Base-by-base conservation (phyloP, 2,797 vertebrate genomes). In the Eupleurogrammus muticus region DNA sequence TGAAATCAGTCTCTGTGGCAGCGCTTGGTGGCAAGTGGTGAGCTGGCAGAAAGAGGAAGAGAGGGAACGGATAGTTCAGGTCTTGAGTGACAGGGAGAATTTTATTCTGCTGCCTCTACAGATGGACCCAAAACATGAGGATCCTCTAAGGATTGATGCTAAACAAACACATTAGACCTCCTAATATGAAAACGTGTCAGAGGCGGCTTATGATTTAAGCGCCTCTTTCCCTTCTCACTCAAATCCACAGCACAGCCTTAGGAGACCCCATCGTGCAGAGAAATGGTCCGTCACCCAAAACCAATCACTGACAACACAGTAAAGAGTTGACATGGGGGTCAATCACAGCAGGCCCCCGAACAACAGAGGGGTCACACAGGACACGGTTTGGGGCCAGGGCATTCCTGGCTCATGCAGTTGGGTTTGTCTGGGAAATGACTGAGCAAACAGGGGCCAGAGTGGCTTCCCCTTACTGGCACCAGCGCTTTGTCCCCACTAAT, bases 381-480 rank as follows among this genome's bases (percentile, higher is more conserved):
- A 87, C 90, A 89, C 70, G 5, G 52, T 49, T 70, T 82, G 79
- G 75, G 84, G 80, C 84, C 77, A 70, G 42, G 75, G 80, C 83
- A 87, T 89, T 92, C 86, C 77, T 74, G 82, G 66, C 77, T 89
- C 83, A 90, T 76, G 75, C 70, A 77, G 82, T 74, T 86, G 84
- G 77, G 77, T 85, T 87, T 86, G 90, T 90, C 86, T 91, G 92
- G 89, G 92, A 91, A 93, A 89, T 82, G 79, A 88, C 87, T 90
- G 83, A 90, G 86, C 85, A 93, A 92, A 94, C 91, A 92, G 85
- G 79, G 87, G 75, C 82, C 87, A 83, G 79, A 85, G 73, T 80
- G 74, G 88, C 87, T 90, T 93, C 91, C 90, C 90, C 87, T 88
- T 73, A 68, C 89, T 92, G 90, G 92, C 92, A 94, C 90, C 92